Base-by-base conservation (phyloP, 1,140 invertebrate species). In the Lepidurus arcticus region DNA sequence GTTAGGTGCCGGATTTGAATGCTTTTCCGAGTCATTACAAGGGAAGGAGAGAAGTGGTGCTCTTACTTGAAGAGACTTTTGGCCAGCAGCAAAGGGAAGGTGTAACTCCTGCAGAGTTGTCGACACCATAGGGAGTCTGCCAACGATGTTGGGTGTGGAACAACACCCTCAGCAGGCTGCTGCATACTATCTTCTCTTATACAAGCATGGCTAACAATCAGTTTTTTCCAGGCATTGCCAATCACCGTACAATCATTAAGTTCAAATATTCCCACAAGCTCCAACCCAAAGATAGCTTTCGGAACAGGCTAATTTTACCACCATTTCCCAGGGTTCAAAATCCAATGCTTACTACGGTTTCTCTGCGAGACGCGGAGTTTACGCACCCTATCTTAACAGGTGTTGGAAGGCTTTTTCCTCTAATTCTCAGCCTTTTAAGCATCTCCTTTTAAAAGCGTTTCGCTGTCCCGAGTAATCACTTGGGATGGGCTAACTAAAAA, bases 31-130 rank as follows among this genome's bases (percentile, higher is more conserved):
- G 53, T 21, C 21, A 65, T 21, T 65, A 65, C 9, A 65, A 65
- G 21, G 53, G 34, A 65, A 65, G 21, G 21, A 65, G 53, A 65
- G 53, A 13, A 65, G 53, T 13, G 53, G 16, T 65, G 13, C 13
- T 65, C 53, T 65, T 9, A 21, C 53, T 21, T 13, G 16, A 65
- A 65, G 53, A 21, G 53, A 65, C 21, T 65, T 21, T 65, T 7
- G 47, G 53, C 16, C 53, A 65, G 53, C 53, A 65, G 53, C 53
- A n/a, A 65, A 65, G 21, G 53, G 53, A 65, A 65, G 53, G 53
- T 65, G 53, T 65, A 65, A 65, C 53, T 65, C 53, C 53, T 65
- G 53, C 53, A 21, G 53, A 65, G 53, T 65, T 65, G 53, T 65
- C 53, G 53, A 65, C 53, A 65, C 53, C 13, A 21, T 65, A 65